A percentile compares a stretch with the other conserved stretches of the same genome.
Evolutionary conservation across 2,797 vertebrate species (phyloP).

Genomic region (Parauchenoglanis punctatus): DNA sequence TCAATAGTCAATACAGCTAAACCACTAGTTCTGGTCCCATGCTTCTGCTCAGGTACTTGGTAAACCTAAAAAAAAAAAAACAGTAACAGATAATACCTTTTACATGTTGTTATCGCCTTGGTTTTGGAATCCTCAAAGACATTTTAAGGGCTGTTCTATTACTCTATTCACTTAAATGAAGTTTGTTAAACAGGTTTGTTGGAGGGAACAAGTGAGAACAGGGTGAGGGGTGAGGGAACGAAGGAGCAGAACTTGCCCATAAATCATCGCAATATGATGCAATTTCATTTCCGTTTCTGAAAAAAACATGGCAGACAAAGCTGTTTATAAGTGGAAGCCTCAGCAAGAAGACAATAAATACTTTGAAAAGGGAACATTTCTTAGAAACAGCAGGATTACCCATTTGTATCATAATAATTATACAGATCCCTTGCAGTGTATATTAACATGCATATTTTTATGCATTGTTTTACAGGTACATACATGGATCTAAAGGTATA

Average conservation of each 20-base stretch:
- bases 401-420: neutral
- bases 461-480: neutral
- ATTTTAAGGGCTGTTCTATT: conserved; percentile 1
- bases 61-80: neutral
- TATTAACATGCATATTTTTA: neutral
- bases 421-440: neutral
- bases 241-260: neutral
- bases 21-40: too few relatives aligned
- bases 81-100: neutral
- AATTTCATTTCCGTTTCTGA: conserved; percentile 4
- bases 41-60: neutral
- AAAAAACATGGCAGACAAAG: neutral
- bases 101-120: neutral
- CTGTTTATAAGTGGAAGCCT: neutral
- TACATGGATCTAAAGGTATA: neutral
- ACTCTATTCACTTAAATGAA: neutral
- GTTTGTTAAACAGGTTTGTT: conserved; percentile 10
- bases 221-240: neutral
- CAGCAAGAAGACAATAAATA: neutral
- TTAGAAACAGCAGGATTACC: neutral
- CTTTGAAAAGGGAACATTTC: neutral
- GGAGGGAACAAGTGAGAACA: neutral
- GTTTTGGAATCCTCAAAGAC: neutral
- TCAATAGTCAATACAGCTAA: neutral
- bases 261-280: neutral